Percentiles rank a stretch among this genome's conserved stretches.
phyloP scores from a whole-genome alignment of 2,888 invertebrate species.

The Sphaeridia pumilis region DNA sequence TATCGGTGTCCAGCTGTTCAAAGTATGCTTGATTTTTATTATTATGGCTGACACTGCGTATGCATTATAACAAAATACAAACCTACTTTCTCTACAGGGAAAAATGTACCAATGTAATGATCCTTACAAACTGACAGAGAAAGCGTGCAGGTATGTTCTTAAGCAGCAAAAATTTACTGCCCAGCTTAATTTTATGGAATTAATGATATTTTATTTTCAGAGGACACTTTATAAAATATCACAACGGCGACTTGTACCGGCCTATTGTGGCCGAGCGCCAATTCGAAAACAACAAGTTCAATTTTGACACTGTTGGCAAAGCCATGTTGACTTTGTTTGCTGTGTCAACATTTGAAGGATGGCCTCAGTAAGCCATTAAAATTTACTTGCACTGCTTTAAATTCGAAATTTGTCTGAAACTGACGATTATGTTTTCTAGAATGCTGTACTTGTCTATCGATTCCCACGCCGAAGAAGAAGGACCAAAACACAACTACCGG shows the following conservation, averaged over 20 bases:
- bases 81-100: conserved; percentile 54
- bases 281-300: conserved; percentile 84
- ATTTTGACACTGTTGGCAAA: conserved; percentile 97
- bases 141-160: conserved; percentile 85
- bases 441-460: conserved; percentile 96
- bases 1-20: conserved; percentile 99
- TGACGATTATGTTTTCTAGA: conserved; percentile 45
- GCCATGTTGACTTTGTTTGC: conserved; percentile 98
- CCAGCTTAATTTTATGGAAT: too few species aligned
- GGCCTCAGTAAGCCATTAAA: conserved; percentile 66
- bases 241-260: conserved; percentile 67
- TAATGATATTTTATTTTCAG: too few species aligned
- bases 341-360: conserved; percentile 98
- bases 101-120: conserved; percentile 94
- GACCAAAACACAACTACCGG: conserved; percentile 95
- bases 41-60: too few species aligned
- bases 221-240: conserved; percentile 82
- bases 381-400: not conserved
- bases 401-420: too few species aligned
- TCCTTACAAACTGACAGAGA: conserved; percentile 79
- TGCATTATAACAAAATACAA: too few species aligned
- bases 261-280: conserved; percentile 57
- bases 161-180: too few species aligned
- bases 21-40: too few species aligned
- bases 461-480: conserved; percentile 86